phyloP scores from a whole-genome alignment of 2,797 vertebrate species.

The Lacerta bilineata region DNA sequence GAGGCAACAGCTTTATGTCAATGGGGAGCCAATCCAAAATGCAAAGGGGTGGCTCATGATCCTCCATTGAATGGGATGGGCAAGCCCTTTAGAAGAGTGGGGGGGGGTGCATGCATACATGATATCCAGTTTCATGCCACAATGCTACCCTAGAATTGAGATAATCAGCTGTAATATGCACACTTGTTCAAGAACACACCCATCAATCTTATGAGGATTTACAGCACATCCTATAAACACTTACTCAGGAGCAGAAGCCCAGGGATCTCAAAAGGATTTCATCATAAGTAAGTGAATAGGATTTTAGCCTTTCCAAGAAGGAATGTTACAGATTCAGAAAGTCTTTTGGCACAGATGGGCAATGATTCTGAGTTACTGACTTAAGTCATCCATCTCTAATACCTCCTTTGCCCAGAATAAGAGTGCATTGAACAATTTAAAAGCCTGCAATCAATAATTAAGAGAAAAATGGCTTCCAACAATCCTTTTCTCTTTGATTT shows the following conservation, averaged over 20 bases:
- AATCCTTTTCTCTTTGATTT: background rate
- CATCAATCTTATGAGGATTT: background rate
- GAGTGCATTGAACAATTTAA: constrained; percentile 23
- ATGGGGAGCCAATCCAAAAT: background rate
- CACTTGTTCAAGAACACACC: background rate
- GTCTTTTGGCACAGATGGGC: background rate
- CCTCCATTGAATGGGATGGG: background rate
- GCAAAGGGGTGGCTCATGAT: background rate
- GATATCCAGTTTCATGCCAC: too few species aligned
- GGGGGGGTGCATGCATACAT: background rate
- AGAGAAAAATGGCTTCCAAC: constrained; percentile 37
- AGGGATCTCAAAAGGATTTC: background rate
- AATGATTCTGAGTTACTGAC: background rate
- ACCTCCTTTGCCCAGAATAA: background rate
- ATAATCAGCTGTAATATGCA: background rate
- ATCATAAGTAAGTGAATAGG: background rate
- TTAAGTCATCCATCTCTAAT: background rate
- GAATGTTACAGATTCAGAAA: background rate
- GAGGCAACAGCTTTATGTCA: background rate
- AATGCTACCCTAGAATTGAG: background rate
- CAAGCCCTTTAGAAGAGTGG: background rate
- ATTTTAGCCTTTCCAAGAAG: background rate
- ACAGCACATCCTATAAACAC: background rate
- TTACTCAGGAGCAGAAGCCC: background rate
- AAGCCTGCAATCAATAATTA: constrained; percentile 6